Percentiles rank a stretch among this genome's conserved stretches.
These are phyloP conservation scores for Strix aluco DNA, from an alignment of 2,113 vertebrate species.

Conservation along the genomic window DNA sequence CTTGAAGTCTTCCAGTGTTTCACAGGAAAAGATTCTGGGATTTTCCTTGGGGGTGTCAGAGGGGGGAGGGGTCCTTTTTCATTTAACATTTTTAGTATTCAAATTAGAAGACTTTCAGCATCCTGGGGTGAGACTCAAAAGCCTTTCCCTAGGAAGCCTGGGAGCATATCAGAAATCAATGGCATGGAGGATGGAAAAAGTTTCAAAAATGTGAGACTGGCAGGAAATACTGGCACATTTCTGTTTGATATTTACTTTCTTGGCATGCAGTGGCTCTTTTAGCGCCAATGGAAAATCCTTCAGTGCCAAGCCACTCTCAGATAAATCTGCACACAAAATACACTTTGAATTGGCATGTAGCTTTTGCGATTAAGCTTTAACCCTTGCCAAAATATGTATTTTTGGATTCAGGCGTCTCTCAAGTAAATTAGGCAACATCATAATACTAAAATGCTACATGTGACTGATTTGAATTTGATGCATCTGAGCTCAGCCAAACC, in stretches of 20 bases:
- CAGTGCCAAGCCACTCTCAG: conserved; percentile 75
- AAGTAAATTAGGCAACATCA: conserved; percentile 3
- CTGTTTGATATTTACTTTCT: conserved; percentile 73
- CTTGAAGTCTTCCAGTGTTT: conserved; percentile 32
- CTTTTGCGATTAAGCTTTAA: conserved; percentile 38
- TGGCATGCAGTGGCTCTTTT: conserved; percentile 60
- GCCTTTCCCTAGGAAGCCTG: conserved; percentile 73
- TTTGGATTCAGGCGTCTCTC: conserved; percentile 37
- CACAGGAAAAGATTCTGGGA: conserved; percentile 43
- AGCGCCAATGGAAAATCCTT: conserved; percentile 78
- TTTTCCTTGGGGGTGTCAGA: conserved; percentile 29
- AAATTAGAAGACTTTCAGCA: conserved; percentile 65
- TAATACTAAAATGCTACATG: not conserved
- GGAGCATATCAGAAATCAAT: conserved; percentile 69
- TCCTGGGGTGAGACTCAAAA: conserved; percentile 47
- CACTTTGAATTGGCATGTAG: conserved; percentile 59
- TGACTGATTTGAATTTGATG: conserved; percentile 10
- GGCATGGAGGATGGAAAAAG: conserved; percentile 76
- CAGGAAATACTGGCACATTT: conserved; percentile 72
- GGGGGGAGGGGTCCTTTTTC: conserved; percentile 16
- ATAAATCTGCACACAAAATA: conserved; percentile 70
- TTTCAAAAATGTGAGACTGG: conserved; percentile 77
- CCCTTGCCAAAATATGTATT: conserved; percentile 42
- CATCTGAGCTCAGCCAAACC: not conserved
- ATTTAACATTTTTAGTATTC: conserved; percentile 62